These are phyloP conservation scores for Bombylius discolor DNA, from an alignment of 2,888 invertebrate genomes.

Conservation along the genomic window DNA sequence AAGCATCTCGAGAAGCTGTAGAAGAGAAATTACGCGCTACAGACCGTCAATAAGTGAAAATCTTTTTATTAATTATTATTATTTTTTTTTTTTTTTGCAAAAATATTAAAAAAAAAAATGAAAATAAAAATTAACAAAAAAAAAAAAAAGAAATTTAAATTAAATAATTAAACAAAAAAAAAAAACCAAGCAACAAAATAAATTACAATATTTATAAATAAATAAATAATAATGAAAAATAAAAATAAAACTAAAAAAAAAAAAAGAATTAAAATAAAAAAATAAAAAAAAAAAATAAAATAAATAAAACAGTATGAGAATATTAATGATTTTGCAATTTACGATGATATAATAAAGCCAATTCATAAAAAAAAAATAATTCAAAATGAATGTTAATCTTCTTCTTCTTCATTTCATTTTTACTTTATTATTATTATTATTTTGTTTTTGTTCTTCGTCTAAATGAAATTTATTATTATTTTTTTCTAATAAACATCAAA, in stretches of 20 bases:
- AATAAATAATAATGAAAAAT: neutral
- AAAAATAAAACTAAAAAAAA: neutral
- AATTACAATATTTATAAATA: neutral
- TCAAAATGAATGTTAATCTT: neutral
- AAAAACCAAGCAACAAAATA: neutral
- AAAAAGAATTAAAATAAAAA: neutral
- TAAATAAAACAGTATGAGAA: neutral
- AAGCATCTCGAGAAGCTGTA: conserved; percentile 85
- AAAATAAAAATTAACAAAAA: neutral
- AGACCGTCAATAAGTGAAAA: conserved; percentile 65
- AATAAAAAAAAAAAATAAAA: neutral
- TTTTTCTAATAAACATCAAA: too few relatives aligned
- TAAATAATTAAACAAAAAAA: neutral
- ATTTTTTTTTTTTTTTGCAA: neutral
- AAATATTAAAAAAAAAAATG: neutral
- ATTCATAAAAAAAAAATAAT: neutral
- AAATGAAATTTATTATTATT: too few relatives aligned
- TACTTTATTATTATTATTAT: neutral
- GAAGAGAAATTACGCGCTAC: conserved; percentile 90
- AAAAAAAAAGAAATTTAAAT: neutral
- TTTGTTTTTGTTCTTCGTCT: too few relatives aligned
- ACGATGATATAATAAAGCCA: neutral
- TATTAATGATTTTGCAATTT: neutral
- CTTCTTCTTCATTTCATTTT: neutral
- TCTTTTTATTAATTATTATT: neutral